Evolutionary conservation across 2,113 vertebrate genomes (phyloP), one percentile per base, ranked within the genome.

Genomic region (Danionella cerebrum): DNA sequence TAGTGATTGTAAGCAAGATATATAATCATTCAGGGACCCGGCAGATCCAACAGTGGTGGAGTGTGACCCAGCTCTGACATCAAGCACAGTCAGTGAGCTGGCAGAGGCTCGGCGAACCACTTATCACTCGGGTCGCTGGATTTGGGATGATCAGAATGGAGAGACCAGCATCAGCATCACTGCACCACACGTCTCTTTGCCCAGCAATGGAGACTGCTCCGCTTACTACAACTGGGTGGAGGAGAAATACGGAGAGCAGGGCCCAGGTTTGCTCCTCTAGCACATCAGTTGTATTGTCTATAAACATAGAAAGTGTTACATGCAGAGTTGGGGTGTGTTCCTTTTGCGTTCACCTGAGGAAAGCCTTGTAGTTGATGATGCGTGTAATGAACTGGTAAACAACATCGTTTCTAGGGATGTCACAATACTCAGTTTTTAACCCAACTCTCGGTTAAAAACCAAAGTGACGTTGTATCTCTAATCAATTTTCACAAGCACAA

Each of bases 121-220:
- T 0, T 99, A 99, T 78, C 92, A 94, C 68, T 99, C 96, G 0
- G 96, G 96, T 12, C 87, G 96, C 67, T 99, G 96, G 96, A 92
- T 98, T 82, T 99, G 95, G 71, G 95, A 98, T 0, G 95, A 99
- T 41, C 94, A 97, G 78, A 99, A 98, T 0, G 96, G 96, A 10
- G 96, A 99, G 81, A 97, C 94, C 75, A 95, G 94, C 89, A 94
- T 97, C 75, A 91, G 92, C 80, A 97, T 98, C 77, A 89, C 93
- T 0, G 92, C 93, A 2, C 87, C 93, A 2, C 91, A 90, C 72
- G 96, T 97, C 39, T 88, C 87, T 12, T 86, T 99, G 24, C 95
- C 96, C 0, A 95, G 92, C 82, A 98, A 97, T 0, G 96, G 96
- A 1, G 95, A 99, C 85, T 99, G 95, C 73, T 97, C 96, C 0